phyloP scores from a whole-genome alignment of 1,140 invertebrate species.

The Scaptomyza graminum region DNA sequence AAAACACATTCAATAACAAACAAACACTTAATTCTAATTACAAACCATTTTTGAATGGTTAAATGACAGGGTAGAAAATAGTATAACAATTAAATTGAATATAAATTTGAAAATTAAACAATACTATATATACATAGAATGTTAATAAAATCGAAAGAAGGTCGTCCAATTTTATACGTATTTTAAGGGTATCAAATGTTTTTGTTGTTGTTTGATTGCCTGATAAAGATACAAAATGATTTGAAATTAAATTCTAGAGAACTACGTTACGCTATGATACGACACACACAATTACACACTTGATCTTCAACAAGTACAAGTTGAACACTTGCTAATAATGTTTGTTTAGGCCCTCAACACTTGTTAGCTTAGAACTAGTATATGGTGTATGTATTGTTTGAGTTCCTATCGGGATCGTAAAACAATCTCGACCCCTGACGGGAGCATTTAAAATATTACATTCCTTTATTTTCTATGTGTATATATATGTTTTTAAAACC shows the following conservation, averaged over 20 bases:
- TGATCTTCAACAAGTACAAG: conserved; percentile 37
- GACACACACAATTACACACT: conserved; percentile 20
- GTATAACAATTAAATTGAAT: conserved; percentile 41
- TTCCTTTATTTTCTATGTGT: conserved; percentile 55
- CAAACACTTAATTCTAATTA: conserved; percentile 73
- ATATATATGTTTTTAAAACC: conserved; percentile 72
- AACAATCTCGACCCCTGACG: conserved; percentile 19
- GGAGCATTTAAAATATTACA: conserved; percentile 42
- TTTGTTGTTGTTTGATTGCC: not conserved
- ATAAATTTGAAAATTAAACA: conserved; percentile 15
- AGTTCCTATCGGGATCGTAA: conserved; percentile 20
- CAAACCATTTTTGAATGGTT: conserved; percentile 43
- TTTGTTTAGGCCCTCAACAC: conserved; percentile 31
- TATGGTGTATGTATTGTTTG: conserved; percentile 26
- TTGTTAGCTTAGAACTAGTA: conserved; percentile 29
- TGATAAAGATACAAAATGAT: conserved; percentile 24
- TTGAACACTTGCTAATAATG: conserved; percentile 7
- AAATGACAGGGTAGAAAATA: conserved; percentile 34
- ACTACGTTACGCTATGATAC: conserved; percentile 7
- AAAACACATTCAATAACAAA: conserved; percentile 76
- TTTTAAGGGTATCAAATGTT: conserved; percentile 8
- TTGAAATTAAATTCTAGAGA: conserved; percentile 41
- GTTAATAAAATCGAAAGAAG: conserved; percentile 60
- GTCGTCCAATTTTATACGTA: conserved; percentile 20
- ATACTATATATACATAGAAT: conserved; percentile 16